Evolutionary conservation across 2,888 invertebrate species (phyloP), one percentile per base, ranked within the genome.

Genomic region (Drosophila dives): DNA sequence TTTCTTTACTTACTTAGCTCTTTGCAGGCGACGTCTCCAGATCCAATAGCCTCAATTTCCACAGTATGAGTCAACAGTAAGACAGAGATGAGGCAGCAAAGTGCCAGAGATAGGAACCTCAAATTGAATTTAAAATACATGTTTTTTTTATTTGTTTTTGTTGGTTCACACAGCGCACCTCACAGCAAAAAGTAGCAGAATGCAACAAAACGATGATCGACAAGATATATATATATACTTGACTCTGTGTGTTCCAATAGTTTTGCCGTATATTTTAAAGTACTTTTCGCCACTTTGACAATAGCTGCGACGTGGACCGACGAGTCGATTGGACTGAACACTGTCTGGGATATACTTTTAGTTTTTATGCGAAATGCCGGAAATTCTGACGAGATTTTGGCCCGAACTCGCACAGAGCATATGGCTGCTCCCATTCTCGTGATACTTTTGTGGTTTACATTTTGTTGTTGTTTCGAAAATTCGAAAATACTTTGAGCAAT

Each of bases 331-430:
- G 58, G 58, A 85, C 83, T 83, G 78, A 86, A 72, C 48, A 53
- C 63, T 65, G 66, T 48, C 56, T 64, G 76, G 71, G 80, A 71
- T 64, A 68, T 56, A 82, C 73, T 74, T 85, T 86, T 71, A 79
- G 81, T 69, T 88, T 84, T 80, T 75, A 86, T 89, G 73, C 81
- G 81, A 85, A 85, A 85, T 89, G 88, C 90, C 86, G 90, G 90
- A 89, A 86, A 89, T 83, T 85, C 79, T 81, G 74, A 62, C 64
- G 60, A 81, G 53, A 80, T 73, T 69, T 77, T 75, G 54, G 68
- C 42, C 68, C 74, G 68, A 72, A 67, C 51, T 56, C 77, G 64
- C 51, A 50, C 66, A 76, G 74, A 74, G 69, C 70, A 68, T 64
- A 17, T 54, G 63, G 45, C 63, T 72, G 88, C 72, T 72, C 75